Evolutionary conservation across 2,113 vertebrate species (phyloP).

Genomic region (Benitochromis conjunctus): DNA sequence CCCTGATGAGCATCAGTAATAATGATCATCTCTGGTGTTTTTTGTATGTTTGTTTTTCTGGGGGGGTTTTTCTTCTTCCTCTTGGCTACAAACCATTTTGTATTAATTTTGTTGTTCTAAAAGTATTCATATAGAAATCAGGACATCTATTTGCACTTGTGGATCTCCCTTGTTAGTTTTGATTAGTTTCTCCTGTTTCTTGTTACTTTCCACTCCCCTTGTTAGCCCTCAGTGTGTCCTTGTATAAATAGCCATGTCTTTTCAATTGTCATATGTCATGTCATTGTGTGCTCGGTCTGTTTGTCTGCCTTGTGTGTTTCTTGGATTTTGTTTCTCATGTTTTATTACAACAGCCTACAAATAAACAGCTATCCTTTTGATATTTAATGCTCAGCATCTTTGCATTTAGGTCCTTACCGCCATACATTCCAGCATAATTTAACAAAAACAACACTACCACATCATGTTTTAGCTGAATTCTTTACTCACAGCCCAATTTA

Average conservation of each 20-base stretch:
- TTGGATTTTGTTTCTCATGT: too few species aligned
- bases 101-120: background rate
- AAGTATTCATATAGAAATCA: background rate
- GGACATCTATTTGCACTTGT: background rate
- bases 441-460: background rate
- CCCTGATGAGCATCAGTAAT: background rate
- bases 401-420: background rate
- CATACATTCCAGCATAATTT: background rate
- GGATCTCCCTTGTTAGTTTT: background rate
- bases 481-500: background rate
- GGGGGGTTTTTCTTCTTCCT: background rate
- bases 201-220: too few species aligned
- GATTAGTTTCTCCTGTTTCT: background rate
- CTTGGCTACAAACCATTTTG: background rate
- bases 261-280: too few species aligned
- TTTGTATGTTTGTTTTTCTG: accelerated
- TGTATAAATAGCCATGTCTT: too few species aligned
- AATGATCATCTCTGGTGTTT: accelerated
- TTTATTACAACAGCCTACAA: background rate
- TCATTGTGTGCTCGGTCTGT: too few species aligned
- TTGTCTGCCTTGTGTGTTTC: too few species aligned
- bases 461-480: background rate
- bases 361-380: background rate
- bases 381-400: background rate
- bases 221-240: too few species aligned